Evolutionary conservation across 2,888 invertebrate species (phyloP), one percentile per base, ranked within the genome.

Genomic region (Proisotoma minuta): DNA sequence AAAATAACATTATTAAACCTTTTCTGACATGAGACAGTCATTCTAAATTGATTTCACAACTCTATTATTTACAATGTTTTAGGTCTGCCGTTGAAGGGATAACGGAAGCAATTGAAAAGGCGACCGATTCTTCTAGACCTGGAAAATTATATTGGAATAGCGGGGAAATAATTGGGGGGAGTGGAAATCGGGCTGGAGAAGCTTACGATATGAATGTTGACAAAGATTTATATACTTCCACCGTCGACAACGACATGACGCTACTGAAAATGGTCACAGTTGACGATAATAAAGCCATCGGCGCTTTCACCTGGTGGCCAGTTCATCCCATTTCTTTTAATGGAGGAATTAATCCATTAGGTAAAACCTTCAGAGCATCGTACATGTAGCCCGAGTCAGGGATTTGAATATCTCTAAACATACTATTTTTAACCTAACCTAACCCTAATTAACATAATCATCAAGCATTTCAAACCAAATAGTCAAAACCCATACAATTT

Each of bases 211-310:
- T 22, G 10, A 66, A 66, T 53, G n/a, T n/a, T n/a, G n/a, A n/a
- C n/a, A n/a, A n/a, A n/a, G n/a, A n/a, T n/a, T n/a, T n/a, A n/a
- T n/a, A n/a, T n/a, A n/a, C n/a, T n/a, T n/a, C n/a, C n/a, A n/a
- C n/a, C 39, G 57, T 57, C 0, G 66, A 63, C 60, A 66, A 66
- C 24, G 52, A 48, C 15, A 66, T 66, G 66, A 56, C 34, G 8
- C 8, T 58, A 2, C 50, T 66, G 12, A 43, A 54, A 27, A 24
- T 66, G 10, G 59, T 43, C 15, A 12, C 58, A 1, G 1, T 49
- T 1, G 57, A 60, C 12, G 60, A 43, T 1, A 20, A 40, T 1
- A 26, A 59, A 40, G 49, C 56, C 2, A 29, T 62, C 2, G 65
- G 65, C 8, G 23, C 27, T 20, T 50, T 66, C 24, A 57, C 20